Evolutionary conservation across 1,140 invertebrate species (phyloP), one percentile per base, ranked within the genome.

Genomic region (Coptotermes formosanus): DNA sequence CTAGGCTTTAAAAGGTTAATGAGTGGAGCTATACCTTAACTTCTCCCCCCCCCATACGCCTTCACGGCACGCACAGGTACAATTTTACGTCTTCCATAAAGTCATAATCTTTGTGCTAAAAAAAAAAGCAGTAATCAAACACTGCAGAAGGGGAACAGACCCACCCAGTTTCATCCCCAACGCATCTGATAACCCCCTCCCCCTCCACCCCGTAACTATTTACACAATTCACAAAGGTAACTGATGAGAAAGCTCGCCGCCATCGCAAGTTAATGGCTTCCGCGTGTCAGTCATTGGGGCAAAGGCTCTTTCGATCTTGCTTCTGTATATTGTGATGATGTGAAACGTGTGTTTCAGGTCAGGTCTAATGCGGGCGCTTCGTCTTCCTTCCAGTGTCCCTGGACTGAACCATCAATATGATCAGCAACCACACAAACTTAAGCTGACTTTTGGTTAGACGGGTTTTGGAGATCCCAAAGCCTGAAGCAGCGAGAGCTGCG

Each of bases 141-240:
- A 8, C n/a, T 30, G 14, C 25, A 12, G n/a, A 9, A n/a, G 9
- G n/a, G 64, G 64, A 75, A 2, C 11, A n/a, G n/a, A 75, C 64
- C 64, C 25, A 75, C 64, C 25, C n/a, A n/a, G 52, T 9, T 30
- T 0, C 64, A 75, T 75, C n/a, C 64, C 64, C 64, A 11, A n/a
- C n/a, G 64, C n/a, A 75, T 75, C 64, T 75, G 14, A 75, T 75
- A n/a, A 75, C 30, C 64, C n/a, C n/a, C n/a, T n/a, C n/a, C n/a
- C n/a, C n/a, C n/a, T n/a, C n/a, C n/a, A n/a, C n/a, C 14, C 25
- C 30, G 64, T 75, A 14, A n/a, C 25, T 75, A 30, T 75, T 75
- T 75, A 75, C 64, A 75, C 64, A 75, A 14, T 14, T 9, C 64
- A 75, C 25, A 75, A 75, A n/a, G 25, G 25, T 75, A 75, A 75